Conservation (phyloP, 30 jellyfish, hydroid and myxozoan species). For the Aurelia aurita complex sp. Pacific region DNA sequence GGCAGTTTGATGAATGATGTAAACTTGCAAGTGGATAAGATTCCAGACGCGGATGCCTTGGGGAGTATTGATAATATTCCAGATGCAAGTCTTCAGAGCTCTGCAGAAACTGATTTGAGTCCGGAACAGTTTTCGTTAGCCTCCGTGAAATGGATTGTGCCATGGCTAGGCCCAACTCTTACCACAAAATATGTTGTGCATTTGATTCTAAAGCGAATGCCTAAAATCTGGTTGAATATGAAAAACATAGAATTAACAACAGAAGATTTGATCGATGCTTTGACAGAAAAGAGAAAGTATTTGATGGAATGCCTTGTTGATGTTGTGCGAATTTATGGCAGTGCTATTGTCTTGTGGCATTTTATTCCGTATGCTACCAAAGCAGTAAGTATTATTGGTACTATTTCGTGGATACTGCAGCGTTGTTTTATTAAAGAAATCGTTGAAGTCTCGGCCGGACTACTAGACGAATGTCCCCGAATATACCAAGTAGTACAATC, state of each 20-base stretch:
- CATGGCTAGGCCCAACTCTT: slow-evolving; percentile 94
- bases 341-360: slow-evolving; percentile 63
- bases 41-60: slow-evolving; percentile 40
- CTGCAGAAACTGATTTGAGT: background rate
- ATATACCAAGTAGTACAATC: too few relatives aligned
- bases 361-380: slow-evolving; percentile 60
- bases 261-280: slow-evolving; percentile 9
- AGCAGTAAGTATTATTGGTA: slow-evolving; percentile 61
- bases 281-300: slow-evolving; percentile 17
- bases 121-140: slow-evolving; percentile 54
- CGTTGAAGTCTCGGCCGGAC: too few relatives aligned
- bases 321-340: slow-evolving; percentile 81
- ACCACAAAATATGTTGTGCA: slow-evolving; percentile 70
- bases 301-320: slow-evolving; percentile 81
- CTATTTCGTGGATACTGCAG: background rate
- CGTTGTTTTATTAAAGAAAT: too few relatives aligned
- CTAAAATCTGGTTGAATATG: slow-evolving; percentile 69
- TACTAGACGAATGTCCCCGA: too few relatives aligned
- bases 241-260: slow-evolving; percentile 28
- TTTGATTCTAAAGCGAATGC: slow-evolving; percentile 61
- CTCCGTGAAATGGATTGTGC: slow-evolving; percentile 77
- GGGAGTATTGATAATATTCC: slow-evolving; percentile 19
- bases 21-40: slow-evolving; percentile 24
- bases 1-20: slow-evolving; percentile 1
- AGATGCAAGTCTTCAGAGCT: background rate